A percentile compares a stretch with the other conserved stretches of the same genome.
These are phyloP conservation scores for Platichthys flesus DNA, from an alignment of 2,113 vertebrate species.

Conservation along the genomic window DNA sequence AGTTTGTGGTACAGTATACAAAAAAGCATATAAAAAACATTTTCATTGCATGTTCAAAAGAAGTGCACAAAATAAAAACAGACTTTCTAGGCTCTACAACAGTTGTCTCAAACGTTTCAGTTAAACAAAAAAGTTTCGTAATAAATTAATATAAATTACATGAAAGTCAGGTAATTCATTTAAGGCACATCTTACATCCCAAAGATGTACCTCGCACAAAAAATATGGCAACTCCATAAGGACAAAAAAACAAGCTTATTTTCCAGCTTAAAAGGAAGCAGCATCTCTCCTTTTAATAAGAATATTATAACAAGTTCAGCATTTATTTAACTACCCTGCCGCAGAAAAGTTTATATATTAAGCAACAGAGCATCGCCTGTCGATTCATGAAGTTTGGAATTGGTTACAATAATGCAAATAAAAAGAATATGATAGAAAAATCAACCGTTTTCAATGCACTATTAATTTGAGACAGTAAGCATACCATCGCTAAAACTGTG, in stretches of 20 bases:
- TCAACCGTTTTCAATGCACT: conserved; percentile 44
- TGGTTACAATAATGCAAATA: conserved; percentile 28
- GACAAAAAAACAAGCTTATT: conserved; percentile 73
- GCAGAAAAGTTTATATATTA: conserved; percentile 66
- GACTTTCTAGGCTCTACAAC: conserved; percentile 65
- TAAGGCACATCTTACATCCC: conserved; percentile 81
- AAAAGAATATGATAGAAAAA: not conserved
- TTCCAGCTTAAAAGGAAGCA: conserved; percentile 68
- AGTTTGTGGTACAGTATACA: conserved; percentile 76
- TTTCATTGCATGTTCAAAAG: conserved; percentile 75
- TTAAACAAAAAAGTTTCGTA: conserved; percentile 63
- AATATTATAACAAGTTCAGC: conserved; percentile 70
- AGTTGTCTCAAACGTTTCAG: conserved; percentile 73
- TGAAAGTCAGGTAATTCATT: conserved; percentile 73
- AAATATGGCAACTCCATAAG: conserved; percentile 72
- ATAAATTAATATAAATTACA: conserved; percentile 88
- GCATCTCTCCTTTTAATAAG: conserved; percentile 63
- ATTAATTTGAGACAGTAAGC: conserved; percentile 53
- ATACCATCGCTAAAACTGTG: conserved; percentile 51
- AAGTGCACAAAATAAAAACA: conserved; percentile 81
- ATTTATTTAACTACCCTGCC: conserved; percentile 75
- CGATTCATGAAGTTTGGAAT: conserved; percentile 55
- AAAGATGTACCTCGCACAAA: conserved; percentile 76
- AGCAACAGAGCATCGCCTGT: conserved; percentile 59
- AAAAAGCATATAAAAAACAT: conserved; percentile 67